Evolutionary conservation across 1,140 invertebrate species (phyloP), one percentile per base, ranked within the genome.

Genomic region (Drosophila willistoni): DNA sequence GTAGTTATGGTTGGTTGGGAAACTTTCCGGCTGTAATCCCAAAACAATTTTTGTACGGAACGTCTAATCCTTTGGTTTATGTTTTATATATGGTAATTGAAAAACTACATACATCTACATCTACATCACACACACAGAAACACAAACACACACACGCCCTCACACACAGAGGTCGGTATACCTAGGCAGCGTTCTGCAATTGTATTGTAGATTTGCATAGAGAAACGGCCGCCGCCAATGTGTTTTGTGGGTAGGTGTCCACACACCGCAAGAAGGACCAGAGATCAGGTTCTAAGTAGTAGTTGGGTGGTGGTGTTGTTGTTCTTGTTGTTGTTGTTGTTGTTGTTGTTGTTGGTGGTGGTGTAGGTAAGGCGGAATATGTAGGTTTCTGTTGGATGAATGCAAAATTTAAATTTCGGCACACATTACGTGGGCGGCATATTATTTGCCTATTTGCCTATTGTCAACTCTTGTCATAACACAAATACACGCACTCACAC

Each of bases 391-490:
- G 34, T 39, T 51, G 12, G 44, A 51, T 51, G 44, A 51, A 51
- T 51, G 44, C 44, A 36, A 72, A 77, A 89, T 87, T 89, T 89
- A 87, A 89, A 89, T 87, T 89, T 84, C 83, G 84, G 81, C 84
- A 89, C 83, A 86, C 83, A 79, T 86, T 86, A 83, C 83, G 83
- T 86, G 79, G 82, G 78, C 78, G 82, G 82, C 82, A 76, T 78
- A 72, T 77, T 76, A 75, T 85, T 68, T 69, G 68, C 75, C 75
- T 71, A 62, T 61, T 79, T 78, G 75, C 83, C 76, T 86, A 82
- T 89, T 89, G 73, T 84, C 71, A 72, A 69, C 22, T 68, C 67
- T 69, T 77, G 69, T 79, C 77, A 69, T 63, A 77, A 73, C 74
- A 68, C 73, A 66, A 61, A 60, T 51, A 22, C 62, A 55, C 55